phyloP scores from a whole-genome alignment of 2,113 vertebrate genomes.

The Rhodinocichla rosea region DNA sequence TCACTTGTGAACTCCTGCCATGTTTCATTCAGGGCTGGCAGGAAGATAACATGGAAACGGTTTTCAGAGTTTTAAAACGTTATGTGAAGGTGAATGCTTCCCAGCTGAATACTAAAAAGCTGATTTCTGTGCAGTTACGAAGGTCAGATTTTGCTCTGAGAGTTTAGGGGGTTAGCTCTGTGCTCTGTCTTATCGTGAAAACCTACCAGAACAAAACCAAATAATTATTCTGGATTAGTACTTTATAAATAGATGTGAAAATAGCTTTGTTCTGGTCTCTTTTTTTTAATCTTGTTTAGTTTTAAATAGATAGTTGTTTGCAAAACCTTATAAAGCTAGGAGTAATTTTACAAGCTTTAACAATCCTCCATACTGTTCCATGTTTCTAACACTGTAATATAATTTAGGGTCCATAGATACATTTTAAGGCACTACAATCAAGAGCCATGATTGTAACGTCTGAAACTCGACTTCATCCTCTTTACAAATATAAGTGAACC shows the following conservation, averaged over 20 bases:
- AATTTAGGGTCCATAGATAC: not conserved
- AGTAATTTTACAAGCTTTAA: not conserved
- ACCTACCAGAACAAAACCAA: not conserved
- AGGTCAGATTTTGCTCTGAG: not conserved
- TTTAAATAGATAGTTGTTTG: not conserved
- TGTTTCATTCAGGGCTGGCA: not conserved
- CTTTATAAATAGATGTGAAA: not conserved
- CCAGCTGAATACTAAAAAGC: not conserved
- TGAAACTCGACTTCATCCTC: not conserved
- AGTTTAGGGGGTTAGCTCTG: not conserved
- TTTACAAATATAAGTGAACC: not conserved
- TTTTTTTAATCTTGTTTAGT: not conserved
- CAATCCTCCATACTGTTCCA: not conserved
- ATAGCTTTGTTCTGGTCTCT: not conserved
- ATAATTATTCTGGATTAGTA: not conserved
- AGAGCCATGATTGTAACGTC: not conserved
- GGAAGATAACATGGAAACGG: not conserved
- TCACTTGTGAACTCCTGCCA: not conserved
- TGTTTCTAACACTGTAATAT: not conserved
- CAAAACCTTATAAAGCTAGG: not conserved
- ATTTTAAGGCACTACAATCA: not conserved
- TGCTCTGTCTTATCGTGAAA: not conserved
- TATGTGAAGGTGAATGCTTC: not conserved
- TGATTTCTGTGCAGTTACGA: not conserved
- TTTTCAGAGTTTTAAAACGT: not conserved